Base-by-base conservation (phyloP, 2,888 invertebrate genomes). In the Crossocerus cetratus region DNA sequence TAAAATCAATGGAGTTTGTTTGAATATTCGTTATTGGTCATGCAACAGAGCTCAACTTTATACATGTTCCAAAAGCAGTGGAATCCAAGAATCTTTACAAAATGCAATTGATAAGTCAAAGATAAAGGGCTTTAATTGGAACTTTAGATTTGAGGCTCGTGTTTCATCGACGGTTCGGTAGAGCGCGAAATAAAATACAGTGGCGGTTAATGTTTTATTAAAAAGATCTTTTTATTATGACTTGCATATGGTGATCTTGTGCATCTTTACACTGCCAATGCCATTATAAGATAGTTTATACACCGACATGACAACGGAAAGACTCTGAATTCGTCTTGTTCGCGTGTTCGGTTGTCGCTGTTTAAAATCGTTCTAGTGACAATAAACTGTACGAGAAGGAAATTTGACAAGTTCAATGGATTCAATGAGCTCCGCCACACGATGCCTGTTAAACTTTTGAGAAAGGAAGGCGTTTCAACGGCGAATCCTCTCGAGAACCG, bases 171-270 rank as follows among this genome's bases (percentile, higher is more conserved):
- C 42, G 55, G 56, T 44, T 55, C 55, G 61, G 70, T 65, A 69
- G 49, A 22, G 57, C 49, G 22, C 56, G 65, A 74, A 74, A 69
- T 74, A 16, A 78, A 72, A 53, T 21, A 80, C 74, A 71, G 20
- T 67, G 54, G 20, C 57, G 23, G 32, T 32, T 32, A 32, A 32
- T 20, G 45, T 73, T 83, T 86, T 83, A 81, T 86, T 85, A 83
- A 84, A 86, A 86, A 86, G 83, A 84, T 71, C 59, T 80, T 81
- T 83, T 86, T 85, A 86, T 86, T 86, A 82, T 80, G 79, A 82
- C 72, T 84, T 72, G 72, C 69, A 78, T 77, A 76, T 72, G 70
- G 81, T 75, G 82, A 77, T 83, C 67, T 79, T 85, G 84, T 86
- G 85, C 79, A 84, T 77, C 70, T 82, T 85, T 83, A 85, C 83